These are phyloP conservation scores for Plutomurus gul DNA, from an alignment of 1,140 invertebrate species.

Conservation along the genomic window DNA sequence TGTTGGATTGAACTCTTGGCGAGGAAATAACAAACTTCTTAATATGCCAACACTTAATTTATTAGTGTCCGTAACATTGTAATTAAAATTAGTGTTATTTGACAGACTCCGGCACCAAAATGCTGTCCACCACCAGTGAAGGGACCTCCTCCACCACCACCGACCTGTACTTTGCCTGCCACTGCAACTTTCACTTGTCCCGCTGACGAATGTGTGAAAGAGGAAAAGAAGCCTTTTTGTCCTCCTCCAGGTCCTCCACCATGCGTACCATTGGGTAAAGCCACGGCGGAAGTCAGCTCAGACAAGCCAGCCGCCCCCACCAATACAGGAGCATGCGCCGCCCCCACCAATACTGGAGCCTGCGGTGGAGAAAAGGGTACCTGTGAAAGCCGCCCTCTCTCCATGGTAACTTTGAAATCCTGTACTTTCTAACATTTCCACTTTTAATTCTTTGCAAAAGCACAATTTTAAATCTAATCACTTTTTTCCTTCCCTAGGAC, in stretches of 20 bases:
- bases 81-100: no score
- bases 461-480: no score
- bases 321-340: background rate
- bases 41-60: no score
- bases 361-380: no score
- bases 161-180: background rate
- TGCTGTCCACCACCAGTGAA: slow-evolving; percentile 29
- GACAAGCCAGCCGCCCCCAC: background rate
- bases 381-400: no score
- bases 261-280: background rate
- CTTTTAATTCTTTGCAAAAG: no score
- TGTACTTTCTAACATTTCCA: no score
- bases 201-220: background rate
- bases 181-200: slow-evolving; percentile 35
- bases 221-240: background rate
- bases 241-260: background rate
- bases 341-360: background rate
- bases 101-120: background rate
- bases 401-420: no score
- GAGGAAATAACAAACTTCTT: no score
- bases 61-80: no score
- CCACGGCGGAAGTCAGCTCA: background rate
- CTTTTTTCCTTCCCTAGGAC: no score
- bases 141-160: background rate
- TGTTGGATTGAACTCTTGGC: no score